Conservation (phyloP, 2,797 vertebrate species). For the Crocodylus rhombifer region DNA sequence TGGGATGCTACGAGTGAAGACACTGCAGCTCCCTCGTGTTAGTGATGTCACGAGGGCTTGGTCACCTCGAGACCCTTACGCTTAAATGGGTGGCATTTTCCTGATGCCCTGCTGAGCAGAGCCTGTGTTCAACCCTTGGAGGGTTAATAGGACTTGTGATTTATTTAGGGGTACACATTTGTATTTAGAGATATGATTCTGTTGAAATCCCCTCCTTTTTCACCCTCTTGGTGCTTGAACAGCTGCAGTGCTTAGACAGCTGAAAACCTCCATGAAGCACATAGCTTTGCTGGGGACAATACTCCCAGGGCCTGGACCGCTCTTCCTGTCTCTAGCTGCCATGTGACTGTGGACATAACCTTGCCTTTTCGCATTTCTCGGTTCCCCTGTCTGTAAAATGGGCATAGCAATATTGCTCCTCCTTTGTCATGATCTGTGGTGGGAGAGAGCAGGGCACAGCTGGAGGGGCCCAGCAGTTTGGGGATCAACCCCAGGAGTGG, state of each 20-base stretch:
- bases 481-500: background rate
- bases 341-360: background rate
- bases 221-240: background rate
- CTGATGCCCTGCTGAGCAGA: background rate
- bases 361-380: background rate
- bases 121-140: too few relatives aligned
- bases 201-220: background rate
- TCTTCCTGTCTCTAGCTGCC: background rate
- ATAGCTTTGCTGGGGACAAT: background rate
- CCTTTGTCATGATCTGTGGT: background rate
- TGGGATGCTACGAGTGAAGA: too few relatives aligned
- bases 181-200: background rate
- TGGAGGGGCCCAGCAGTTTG: background rate
- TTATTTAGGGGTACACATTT: background rate
- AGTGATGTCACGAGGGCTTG: too few relatives aligned
- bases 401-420: background rate
- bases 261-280: slow-evolving; percentile 22
- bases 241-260: background rate
- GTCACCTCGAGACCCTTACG: background rate
- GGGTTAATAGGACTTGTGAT: too few relatives aligned
- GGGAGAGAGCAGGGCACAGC: too few relatives aligned
- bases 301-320: too few relatives aligned
- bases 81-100: background rate
- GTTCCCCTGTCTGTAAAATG: background rate
- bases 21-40: too few relatives aligned